Evolutionary conservation across 92 coral and sea anemone species (phyloP), one percentile per base, ranked within the genome.

Genomic region (Palythoa heliodiscus): DNA sequence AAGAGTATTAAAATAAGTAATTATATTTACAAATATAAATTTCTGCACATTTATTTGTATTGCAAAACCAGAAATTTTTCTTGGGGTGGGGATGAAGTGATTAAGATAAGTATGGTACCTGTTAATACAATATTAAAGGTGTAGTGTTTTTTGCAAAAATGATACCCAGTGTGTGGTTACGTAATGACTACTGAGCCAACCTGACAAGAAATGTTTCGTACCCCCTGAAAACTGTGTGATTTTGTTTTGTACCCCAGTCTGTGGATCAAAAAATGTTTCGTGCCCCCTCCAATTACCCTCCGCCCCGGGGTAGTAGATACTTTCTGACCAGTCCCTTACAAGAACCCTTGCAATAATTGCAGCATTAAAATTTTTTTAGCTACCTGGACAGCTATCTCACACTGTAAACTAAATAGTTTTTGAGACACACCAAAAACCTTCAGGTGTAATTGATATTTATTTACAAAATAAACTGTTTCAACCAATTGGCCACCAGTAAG

Each of bases 381-480:
- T 77, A 8, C 15, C 73, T 11, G 14, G 83, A 66, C 75, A 76
- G 12, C 64, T 74, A 86, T 86, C 83, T 72, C 63, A 86, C 40
- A 58, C 63, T 86, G 12, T 43, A 43, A 43, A 43, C 48, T 43
- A 43, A 43, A 43, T 43, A 43, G 48, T 43, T 43, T 43, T 43
- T 43, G 48, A 43, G 48, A 43, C 48, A 43, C 48, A 43, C 48
- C 48, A 43, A 43, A 43, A 84, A 52, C 69, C 52, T 83, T 82
- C 14, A 68, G 13, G 19, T 13, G 87, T 35, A 58, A 57, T 39
- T 81, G 74, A 63, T 84, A 84, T 84, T 71, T 72, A 83, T 71
- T 71, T 73, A 84, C 48, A 72, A 19, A 84, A 73, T 72, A 2
- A 84, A 73, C 87, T 84, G 87, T 39, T 84, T 72, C 58, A 58